Evolutionary conservation across 2,113 vertebrate species (phyloP), one percentile per base, ranked within the genome.

Genomic region (Girardinichthys multiradiatus): DNA sequence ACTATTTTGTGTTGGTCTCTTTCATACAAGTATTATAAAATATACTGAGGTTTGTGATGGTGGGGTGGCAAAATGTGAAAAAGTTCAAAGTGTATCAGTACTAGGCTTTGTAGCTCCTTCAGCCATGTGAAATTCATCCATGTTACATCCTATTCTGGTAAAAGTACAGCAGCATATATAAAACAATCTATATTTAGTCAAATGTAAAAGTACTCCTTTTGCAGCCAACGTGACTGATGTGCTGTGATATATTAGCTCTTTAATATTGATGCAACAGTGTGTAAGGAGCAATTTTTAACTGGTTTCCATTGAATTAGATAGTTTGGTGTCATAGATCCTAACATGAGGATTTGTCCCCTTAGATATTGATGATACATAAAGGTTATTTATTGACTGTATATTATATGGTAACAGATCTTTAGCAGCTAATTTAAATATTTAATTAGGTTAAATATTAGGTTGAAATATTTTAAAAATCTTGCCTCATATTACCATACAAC

Each of bases 181-280:
- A 10, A 19, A 26, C 14, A 57, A 35, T 24, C 51, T 68, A 68
- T 26, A 68, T 68, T 57, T 57, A 68, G 67, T 19, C 26, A n/a
- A 68, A 8, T 68, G 29, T 51, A 57, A 68, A 68, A 68, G 51
- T 17, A 33, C n/a, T 57, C 14, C 14, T 57, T 68, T 57, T 67
- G 21, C 42, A 30, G 66, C 13, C 14, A 33, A 31, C 11, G 8
- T 27, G 67, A 57, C 51, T 57, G 67, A 57, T 57, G 24, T 51
- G 1, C 42, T 51, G 11, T 37, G 11, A 57, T 68, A 68, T n/a
- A 54, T 68, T 24, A 4, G 28, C 24, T 57, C 48, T 26, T 68
- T 54, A 67, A 67, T 51, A 57, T 54, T 68, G 9, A 57, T 57
- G 29, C 4, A 51, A 8, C 29, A 15, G 28, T 31, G 45, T 33